Conservation (phyloP, 2,888 invertebrate genomes). For the Galeopsomyia nigrocyanea region DNA sequence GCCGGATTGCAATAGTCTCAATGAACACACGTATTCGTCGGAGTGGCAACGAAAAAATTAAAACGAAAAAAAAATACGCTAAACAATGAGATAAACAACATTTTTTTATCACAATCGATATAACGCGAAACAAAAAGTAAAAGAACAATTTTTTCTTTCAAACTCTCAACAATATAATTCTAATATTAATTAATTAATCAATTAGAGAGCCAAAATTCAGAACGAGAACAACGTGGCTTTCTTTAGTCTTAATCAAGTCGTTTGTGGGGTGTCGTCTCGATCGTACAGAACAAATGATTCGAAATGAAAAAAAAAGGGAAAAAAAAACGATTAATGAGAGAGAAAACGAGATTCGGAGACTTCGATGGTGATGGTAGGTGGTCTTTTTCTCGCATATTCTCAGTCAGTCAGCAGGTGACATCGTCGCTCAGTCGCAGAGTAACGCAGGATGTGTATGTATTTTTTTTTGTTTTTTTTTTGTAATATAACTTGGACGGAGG, state of each 20-base stretch:
- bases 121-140: conserved; percentile 13
- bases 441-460: conserved; percentile 37
- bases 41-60: too few relatives aligned
- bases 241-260: background rate
- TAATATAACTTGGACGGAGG: conserved; percentile 44
- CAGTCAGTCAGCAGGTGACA: conserved; percentile 32
- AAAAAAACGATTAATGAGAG: conserved; percentile 4
- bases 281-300: conserved; percentile 36
- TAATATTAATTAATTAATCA: too few relatives aligned
- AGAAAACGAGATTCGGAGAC: conserved; percentile 26
- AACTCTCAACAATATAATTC: conserved; percentile 11
- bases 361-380: conserved; percentile 9
- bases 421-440: conserved; percentile 37
- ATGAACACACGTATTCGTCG: too few relatives aligned
- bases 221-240: conserved; percentile 4
- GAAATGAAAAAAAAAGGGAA: conserved; percentile 13
- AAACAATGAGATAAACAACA: conserved; percentile 24
- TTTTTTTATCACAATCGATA: background rate
- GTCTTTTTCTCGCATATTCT: conserved; percentile 21
- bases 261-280: conserved; percentile 25
- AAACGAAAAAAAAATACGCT: background rate
- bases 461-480: conserved; percentile 14
- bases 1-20: too few relatives aligned
- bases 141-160: background rate
- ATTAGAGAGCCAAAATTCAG: conserved; percentile 10